Evolutionary conservation across 2,888 invertebrate species (phyloP), one percentile per base, ranked within the genome.

Genomic region (Phortica okadai): DNA sequence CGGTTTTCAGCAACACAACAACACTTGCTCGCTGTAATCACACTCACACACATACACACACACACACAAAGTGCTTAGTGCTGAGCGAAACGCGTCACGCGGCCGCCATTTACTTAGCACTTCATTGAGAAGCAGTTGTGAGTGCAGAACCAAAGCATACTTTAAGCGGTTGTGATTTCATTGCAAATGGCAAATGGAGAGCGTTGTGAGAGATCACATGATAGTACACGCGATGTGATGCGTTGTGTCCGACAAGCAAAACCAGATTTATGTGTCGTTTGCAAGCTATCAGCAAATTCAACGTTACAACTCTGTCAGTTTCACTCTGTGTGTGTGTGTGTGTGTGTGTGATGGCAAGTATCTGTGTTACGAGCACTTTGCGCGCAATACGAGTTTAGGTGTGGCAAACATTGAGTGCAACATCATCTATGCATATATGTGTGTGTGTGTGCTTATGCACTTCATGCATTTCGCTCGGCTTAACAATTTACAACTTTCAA

Each of bases 371-470:
- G 50, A 8, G 14, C 50, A 50, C 10, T 50, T 50, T 50, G 50
- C 50, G 50, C 2, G 50, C 14, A 6, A 66, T 73, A 67, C 74
- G 74, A 77, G 64, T 79, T 72, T 50, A 44, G 50, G 16, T 72
- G 8, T 4, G 33, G 45, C 21, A 7, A 33, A 33, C 33, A 33
- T 33, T 45, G 25, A 72, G 69, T 16, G 44, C 44, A 44, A 14
- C 45, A 16, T n/a, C 67, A 41, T 67, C 4, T 67, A 50, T 78
- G 77, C 74, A 62, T 59, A 33, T 58, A 50, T 74, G 64, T 73
- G 58, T 74, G 64, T 73, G 67, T 76, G 76, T 69, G 70, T 76
- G 25, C 56, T 44, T 41, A 41, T 69, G 45, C 16, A 45, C 50
- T 5, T 50, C 50, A 50, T 50, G 50, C 14, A 14, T 50, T 50